phyloP scores from a whole-genome alignment of 2,888 invertebrate genomes.

The Crematogaster levior region DNA sequence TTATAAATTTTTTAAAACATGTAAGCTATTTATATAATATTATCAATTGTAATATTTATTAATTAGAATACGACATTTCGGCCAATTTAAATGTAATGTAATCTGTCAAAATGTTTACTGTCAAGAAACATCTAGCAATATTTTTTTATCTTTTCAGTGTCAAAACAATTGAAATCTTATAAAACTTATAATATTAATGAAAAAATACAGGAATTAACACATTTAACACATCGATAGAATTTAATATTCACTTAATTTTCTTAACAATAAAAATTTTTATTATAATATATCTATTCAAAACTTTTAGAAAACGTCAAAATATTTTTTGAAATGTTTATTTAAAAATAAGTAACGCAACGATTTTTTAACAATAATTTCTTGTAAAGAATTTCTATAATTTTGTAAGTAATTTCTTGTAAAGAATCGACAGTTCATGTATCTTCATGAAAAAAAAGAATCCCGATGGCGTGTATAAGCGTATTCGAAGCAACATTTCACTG shows the following conservation, averaged over 20 bases:
- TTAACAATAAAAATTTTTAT: not conserved
- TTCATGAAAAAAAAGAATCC: not conserved
- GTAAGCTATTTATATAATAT: not conserved
- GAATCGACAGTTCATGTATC: not conserved
- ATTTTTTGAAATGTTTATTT: not conserved
- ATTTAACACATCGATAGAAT: not conserved
- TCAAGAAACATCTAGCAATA: not conserved
- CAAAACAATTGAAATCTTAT: too few species aligned
- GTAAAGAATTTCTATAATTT: not conserved
- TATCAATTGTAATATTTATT: not conserved
- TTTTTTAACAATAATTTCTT: not conserved
- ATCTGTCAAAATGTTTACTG: not conserved
- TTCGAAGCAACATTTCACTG: conserved; percentile 10
- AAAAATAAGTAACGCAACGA: not conserved
- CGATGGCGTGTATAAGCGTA: not conserved
- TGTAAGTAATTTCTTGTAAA: not conserved
- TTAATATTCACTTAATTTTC: conserved; percentile 10
- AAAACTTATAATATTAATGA: too few species aligned
- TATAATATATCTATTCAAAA: not conserved
- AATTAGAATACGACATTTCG: not conserved
- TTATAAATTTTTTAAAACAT: not conserved
- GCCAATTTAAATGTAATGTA: not conserved
- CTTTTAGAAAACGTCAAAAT: not conserved
- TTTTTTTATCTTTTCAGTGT: not conserved
- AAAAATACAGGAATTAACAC: not conserved